Percentiles rank a stretch among this genome's conserved stretches.
phyloP scores from a whole-genome alignment of 2,113 vertebrate species.

The Macrotis lagotis region DNA sequence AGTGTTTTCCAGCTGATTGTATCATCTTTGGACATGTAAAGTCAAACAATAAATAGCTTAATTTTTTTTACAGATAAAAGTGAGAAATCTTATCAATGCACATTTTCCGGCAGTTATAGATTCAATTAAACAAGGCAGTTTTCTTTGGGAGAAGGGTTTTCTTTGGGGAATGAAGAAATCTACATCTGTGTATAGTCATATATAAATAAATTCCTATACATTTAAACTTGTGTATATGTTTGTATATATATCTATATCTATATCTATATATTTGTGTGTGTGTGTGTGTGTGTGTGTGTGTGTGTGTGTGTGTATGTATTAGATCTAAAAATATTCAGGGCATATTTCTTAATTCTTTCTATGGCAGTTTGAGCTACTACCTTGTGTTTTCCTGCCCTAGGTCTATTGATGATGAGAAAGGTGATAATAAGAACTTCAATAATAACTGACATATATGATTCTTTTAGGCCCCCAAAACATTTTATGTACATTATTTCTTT shows the following conservation, averaged over 20 bases:
- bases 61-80: neutral
- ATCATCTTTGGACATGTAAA: slow-evolving; percentile 79
- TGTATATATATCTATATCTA: no score
- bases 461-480: neutral
- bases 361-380: neutral
- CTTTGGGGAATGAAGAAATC: neutral
- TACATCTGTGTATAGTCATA: neutral
- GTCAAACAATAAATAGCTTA: slow-evolving; percentile 58
- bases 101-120: neutral
- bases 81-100: slow-evolving; percentile 59
- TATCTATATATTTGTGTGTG: neutral
- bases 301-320: neutral
- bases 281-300: neutral
- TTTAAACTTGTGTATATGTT: neutral
- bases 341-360: neutral
- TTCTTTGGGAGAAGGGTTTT: slow-evolving; percentile 1
- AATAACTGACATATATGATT: neutral
- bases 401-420: neutral
- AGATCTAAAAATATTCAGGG: neutral
- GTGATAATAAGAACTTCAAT: neutral
- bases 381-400: neutral
- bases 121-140: neutral
- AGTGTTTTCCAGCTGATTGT: slow-evolving; percentile 76
- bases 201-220: no score
- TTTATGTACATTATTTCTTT: neutral